Conservation (phyloP, 2,797 vertebrate genomes). For the Coccyzus lansbergi region DNA sequence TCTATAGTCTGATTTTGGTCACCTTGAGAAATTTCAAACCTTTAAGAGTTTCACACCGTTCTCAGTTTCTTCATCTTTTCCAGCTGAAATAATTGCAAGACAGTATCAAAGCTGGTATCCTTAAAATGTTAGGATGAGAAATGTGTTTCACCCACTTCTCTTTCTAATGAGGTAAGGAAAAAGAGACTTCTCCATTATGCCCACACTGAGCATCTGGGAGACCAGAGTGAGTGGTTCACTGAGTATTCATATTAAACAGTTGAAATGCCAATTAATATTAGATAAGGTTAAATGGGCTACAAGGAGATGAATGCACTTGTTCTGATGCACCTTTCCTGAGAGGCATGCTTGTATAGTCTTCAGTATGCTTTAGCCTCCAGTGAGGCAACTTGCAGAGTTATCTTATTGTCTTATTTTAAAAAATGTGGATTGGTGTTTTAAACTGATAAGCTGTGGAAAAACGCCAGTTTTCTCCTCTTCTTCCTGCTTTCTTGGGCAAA, state of each 20-base stretch:
- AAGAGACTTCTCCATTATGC: neutral
- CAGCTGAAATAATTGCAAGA: neutral
- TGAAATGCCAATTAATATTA: slow-evolving; percentile 5
- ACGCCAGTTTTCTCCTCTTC: fast-evolving
- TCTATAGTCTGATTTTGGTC: neutral
- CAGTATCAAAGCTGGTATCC: neutral
- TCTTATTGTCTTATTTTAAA: neutral
- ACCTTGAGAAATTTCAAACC: neutral
- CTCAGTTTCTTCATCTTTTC: neutral
- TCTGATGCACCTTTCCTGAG: neutral
- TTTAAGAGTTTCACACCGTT: neutral
- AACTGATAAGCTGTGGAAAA: neutral
- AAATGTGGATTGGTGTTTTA: neutral
- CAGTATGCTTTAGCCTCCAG: neutral
- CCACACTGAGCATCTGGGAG: slow-evolving; percentile 5
- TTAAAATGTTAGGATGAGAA: slow-evolving; percentile 1
- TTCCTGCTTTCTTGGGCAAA: neutral
- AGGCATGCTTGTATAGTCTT: neutral
- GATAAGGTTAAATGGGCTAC: neutral
- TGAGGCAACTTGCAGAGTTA: neutral
- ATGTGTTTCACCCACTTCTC: neutral
- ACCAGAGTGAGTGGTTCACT: neutral
- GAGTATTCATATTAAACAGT: neutral
- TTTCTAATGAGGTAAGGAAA: slow-evolving; percentile 31
- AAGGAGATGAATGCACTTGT: neutral